Evolutionary conservation across 2,113 vertebrate genomes (phyloP).

Genomic region (Stictonetta naevosa): DNA sequence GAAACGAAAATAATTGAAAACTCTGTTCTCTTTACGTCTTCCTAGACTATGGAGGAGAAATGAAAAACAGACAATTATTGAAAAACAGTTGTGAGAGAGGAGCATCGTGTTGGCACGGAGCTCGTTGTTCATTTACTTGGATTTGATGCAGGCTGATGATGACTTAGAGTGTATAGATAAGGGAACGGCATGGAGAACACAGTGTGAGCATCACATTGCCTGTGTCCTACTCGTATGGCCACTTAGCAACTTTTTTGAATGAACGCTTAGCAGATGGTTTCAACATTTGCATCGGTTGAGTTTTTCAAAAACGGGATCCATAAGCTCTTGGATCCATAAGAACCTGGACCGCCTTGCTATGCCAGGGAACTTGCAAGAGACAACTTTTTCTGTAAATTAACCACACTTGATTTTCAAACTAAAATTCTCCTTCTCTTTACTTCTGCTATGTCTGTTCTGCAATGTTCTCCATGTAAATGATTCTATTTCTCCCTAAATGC

Average conservation of each 20-base stretch:
- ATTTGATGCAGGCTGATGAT: background rate
- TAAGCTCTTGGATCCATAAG: background rate
- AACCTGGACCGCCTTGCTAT: background rate
- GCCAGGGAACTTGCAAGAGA: background rate
- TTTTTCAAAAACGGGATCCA: background rate
- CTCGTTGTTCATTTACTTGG: background rate
- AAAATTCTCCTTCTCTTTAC: background rate
- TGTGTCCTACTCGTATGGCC: background rate
- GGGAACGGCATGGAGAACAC: background rate
- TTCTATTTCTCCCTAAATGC: background rate
- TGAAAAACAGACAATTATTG: background rate
- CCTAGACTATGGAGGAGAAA: background rate
- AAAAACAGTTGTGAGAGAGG: background rate
- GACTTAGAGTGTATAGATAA: background rate
- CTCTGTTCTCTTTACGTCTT: no score
- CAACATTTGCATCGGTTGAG: background rate
- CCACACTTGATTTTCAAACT: background rate
- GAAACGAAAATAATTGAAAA: no score
- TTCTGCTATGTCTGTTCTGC: background rate
- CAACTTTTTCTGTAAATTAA: background rate
- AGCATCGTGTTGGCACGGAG: background rate
- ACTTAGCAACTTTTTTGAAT: background rate
- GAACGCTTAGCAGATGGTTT: background rate
- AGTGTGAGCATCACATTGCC: background rate
- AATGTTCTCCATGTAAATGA: background rate